These are phyloP conservation scores for Opisthograptis luteolata DNA, from an alignment of 2,888 invertebrate genomes.

Conservation along the genomic window DNA sequence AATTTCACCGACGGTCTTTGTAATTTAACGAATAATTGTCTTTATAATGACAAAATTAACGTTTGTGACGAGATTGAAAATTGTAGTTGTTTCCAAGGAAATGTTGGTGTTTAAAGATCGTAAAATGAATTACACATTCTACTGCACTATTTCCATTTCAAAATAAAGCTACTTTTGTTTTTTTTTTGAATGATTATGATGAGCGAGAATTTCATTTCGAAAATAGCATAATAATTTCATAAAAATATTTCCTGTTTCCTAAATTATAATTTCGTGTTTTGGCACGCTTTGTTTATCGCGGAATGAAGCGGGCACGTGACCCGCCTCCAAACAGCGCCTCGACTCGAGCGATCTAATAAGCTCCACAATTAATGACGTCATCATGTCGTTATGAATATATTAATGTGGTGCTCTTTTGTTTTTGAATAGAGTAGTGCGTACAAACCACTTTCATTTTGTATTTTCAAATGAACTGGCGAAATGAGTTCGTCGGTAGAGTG, in stretches of 20 bases:
- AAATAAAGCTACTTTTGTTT: too few species aligned
- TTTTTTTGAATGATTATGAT: too few species aligned
- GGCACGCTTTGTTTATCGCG: neutral
- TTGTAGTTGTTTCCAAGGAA: too few species aligned
- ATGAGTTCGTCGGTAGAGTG: too few species aligned
- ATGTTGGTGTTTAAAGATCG: too few species aligned
- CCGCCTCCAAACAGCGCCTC: neutral
- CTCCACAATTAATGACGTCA: conserved; percentile 13
- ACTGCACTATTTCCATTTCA: too few species aligned
- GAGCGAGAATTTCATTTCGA: too few species aligned
- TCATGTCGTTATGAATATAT: conserved; percentile 31
- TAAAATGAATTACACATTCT: too few species aligned
- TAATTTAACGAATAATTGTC: too few species aligned
- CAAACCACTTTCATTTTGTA: conserved; percentile 16
- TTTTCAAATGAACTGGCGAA: neutral
- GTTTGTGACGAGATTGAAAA: too few species aligned
- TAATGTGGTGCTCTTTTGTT: conserved; percentile 27
- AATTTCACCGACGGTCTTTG: too few species aligned
- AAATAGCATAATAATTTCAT: neutral
- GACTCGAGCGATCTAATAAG: neutral
- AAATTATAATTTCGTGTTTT: conserved; percentile 1
- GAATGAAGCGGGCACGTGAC: conserved; percentile 1
- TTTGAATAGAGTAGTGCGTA: conserved; percentile 22
- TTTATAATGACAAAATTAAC: too few species aligned
- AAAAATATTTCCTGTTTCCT: neutral